Base-by-base conservation (phyloP, 2,888 invertebrate genomes). In the Elegia similella region DNA sequence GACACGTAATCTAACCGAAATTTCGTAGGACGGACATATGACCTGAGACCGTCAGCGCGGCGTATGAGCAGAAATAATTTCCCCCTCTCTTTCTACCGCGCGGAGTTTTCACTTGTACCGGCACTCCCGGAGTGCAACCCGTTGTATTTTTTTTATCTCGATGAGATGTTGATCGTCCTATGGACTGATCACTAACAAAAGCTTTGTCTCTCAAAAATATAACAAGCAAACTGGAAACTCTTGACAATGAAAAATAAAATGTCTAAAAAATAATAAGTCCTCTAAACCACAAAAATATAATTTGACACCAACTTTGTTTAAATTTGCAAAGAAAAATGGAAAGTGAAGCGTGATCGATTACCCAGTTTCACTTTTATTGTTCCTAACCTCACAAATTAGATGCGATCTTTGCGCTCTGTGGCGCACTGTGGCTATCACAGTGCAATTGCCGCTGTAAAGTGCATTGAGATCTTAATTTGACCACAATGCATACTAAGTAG, bases 261-360 rank as follows among this genome's bases (percentile, higher is more conserved):
- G n/a, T 12, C 34, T 10, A 43, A 13, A 43, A 7, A 15, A 43
- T 43, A 43, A 43, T 15, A 43, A 43, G n/a, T 12, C 5, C 5
- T 2, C 12, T 10, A 38, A 47, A 55, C 34, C 17, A 46, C 15
- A 43, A 43, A 30, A 32, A 55, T 48, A 55, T 53, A 38, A 38
- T 38, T 38, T 58, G 16, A 32, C 29, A n/a, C 16, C 38, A 55
- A 16, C 52, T 47, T 54, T 43, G 42, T 61, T 60, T 57, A 23
- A 17, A 32, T 55, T 59, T 62, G 58, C 56, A 59, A 58, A 69
- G 65, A 74, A 72, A 77, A 78, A 77, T 82, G 82, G 88, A 88
- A 88, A 88, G 87, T 76, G 76, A 78, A 73, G 72, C 85, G 82
- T 88, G 86, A 85, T 86, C 77, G 81, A 86, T 86, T 83, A 78